Conservation (phyloP, 2,888 invertebrate species). For the Euclidia mi region DNA sequence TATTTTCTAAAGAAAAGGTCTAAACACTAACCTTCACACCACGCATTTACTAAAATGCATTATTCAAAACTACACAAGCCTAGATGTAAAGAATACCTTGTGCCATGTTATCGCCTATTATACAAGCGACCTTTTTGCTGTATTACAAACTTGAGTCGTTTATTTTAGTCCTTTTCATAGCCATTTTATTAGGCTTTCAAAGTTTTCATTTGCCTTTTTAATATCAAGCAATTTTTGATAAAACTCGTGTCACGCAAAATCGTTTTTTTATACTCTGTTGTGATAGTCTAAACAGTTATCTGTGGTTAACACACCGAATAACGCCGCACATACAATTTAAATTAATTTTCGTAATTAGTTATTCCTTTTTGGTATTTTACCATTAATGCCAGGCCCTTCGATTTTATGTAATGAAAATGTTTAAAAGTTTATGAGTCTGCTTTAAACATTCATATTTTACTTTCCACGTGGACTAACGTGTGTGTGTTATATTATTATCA, state of each 20-base stretch:
- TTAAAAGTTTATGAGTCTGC: not conserved
- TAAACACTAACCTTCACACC: too few relatives aligned
- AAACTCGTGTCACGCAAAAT: not conserved
- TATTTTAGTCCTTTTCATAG: too few relatives aligned
- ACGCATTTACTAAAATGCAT: too few relatives aligned
- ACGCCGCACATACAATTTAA: conserved; percentile 10
- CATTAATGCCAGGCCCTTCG: not conserved
- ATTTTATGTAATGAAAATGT: conserved; percentile 1
- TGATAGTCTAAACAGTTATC: conserved; percentile 7
- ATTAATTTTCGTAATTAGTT: not conserved
- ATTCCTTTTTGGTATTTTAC: not conserved
- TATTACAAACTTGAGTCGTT: too few relatives aligned
- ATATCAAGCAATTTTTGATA: conserved; percentile 1
- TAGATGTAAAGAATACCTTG: too few relatives aligned
- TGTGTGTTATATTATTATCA: too few relatives aligned
- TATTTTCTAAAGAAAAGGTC: too few relatives aligned
- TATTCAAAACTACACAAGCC: too few relatives aligned
- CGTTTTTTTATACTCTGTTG: not conserved
- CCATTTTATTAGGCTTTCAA: not conserved
- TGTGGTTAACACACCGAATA: conserved; percentile 3
- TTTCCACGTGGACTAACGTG: too few relatives aligned
- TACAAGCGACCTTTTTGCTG: too few relatives aligned
- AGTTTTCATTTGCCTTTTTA: not conserved
- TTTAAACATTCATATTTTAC: too few relatives aligned
- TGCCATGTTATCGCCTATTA: too few relatives aligned